Evolutionary conservation across 2,113 vertebrate genomes (phyloP).

Genomic region (Elephas maximus): DNA sequence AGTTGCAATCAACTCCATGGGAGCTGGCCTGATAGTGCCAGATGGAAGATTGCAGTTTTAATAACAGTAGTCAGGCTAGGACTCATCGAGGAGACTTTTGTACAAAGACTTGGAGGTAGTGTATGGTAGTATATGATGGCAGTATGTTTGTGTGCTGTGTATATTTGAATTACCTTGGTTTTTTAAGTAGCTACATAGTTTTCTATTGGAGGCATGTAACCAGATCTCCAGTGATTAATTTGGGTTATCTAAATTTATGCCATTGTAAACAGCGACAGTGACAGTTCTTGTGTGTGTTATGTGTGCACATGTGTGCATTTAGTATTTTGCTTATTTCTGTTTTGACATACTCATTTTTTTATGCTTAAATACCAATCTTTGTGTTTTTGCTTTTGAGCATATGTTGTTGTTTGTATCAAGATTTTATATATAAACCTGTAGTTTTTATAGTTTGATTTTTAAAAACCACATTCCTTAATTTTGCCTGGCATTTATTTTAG

Average conservation of each 20-base stretch:
- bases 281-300: background rate
- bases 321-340: slow-evolving; percentile 22
- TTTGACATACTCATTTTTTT: background rate
- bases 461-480: background rate
- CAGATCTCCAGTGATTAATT: background rate
- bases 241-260: background rate
- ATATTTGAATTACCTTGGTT: background rate
- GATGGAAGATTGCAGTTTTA: background rate
- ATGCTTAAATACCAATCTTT: background rate
- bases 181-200: background rate
- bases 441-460: background rate
- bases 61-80: background rate
- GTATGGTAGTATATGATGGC: background rate
- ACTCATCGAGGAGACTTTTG: background rate
- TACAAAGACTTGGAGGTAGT: background rate
- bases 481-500: background rate
- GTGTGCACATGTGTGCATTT: background rate
- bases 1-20: too few species aligned
- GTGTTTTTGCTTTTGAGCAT: background rate
- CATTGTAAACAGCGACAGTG: background rate
- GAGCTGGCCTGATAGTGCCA: too few species aligned
- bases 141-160: background rate
- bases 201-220: background rate
- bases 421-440: background rate
- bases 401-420: background rate